Percentiles rank a stretch among this genome's conserved stretches.
These are phyloP conservation scores for Andrena cerasifolii DNA, from an alignment of 1,140 invertebrate species.

Conservation along the genomic window DNA sequence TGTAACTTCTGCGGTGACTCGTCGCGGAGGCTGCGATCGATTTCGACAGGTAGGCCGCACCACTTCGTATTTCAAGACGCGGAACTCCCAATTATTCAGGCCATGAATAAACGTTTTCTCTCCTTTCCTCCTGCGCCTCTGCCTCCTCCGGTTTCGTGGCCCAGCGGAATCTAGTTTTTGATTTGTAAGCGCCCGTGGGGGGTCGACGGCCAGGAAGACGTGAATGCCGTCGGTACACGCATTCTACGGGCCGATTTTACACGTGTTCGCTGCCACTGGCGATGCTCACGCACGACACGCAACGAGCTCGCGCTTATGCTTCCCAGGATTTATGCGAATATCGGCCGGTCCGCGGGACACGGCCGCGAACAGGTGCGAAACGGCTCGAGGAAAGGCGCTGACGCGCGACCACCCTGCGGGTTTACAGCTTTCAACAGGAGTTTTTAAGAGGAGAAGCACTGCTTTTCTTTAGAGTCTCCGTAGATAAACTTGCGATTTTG, in stretches of 20 bases:
- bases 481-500: too few relatives aligned
- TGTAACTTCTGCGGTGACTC: too few relatives aligned
- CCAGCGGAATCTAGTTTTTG: conserved; percentile 65
- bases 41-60: too few relatives aligned
- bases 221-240: conserved; percentile 51
- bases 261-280: conserved; percentile 51
- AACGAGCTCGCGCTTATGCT: conserved; percentile 39
- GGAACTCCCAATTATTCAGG: conserved; percentile 67
- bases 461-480: too few relatives aligned
- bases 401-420: conserved; percentile 19
- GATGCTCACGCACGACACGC: conserved; percentile 46
- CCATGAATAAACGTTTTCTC: conserved; percentile 65
- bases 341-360: conserved; percentile 15
- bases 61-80: conserved; percentile 49
- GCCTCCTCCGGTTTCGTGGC: conserved; percentile 4
- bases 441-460: too few relatives aligned
- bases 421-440: too few relatives aligned
- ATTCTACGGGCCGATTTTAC: conserved; percentile 43
- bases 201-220: conserved; percentile 64
- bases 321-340: conserved; percentile 45
- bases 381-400: conserved; percentile 10
- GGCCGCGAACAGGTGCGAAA: conserved; percentile 27
- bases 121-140: not conserved
- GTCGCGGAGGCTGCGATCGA: too few relatives aligned
- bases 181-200: conserved; percentile 71